phyloP scores from a whole-genome alignment of 2,113 vertebrate genomes.

The Xenus cinereus region DNA sequence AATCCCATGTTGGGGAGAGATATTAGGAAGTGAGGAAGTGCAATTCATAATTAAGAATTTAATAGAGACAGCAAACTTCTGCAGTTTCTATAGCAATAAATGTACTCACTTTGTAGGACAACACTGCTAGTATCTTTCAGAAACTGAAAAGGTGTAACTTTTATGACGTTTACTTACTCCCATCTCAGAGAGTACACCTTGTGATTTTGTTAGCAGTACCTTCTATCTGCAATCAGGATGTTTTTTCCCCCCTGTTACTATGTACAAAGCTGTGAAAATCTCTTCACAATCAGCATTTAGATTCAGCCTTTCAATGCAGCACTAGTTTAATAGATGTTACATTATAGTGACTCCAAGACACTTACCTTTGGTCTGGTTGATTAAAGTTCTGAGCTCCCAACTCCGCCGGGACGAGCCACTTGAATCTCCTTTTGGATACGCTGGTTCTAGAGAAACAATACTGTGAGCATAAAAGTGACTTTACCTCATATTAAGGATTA shows the following conservation, averaged over 20 bases:
- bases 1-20: not conserved
- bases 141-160: not conserved
- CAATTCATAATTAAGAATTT: not conserved
- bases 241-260: not conserved
- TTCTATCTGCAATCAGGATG: not conserved
- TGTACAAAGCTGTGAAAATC: not conserved
- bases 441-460: conserved; percentile 80
- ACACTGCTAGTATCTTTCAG: not conserved
- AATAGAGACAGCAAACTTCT: not conserved
- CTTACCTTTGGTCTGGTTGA: conserved; percentile 91
- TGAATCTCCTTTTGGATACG: conserved; percentile 88
- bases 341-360: not conserved
- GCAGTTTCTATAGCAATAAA: not conserved
- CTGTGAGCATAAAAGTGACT: not conserved
- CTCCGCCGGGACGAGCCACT: conserved; percentile 81
- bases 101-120: not conserved
- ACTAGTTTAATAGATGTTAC: not conserved
- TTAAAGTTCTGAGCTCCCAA: conserved; percentile 94
- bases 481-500: not conserved
- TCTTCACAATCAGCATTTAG: not conserved
- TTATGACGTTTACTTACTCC: not conserved
- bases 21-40: not conserved
- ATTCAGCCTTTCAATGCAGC: not conserved
- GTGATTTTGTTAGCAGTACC: not conserved
- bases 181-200: not conserved